phyloP scores from a whole-genome alignment of 2,797 vertebrate genomes.

The Fistularia tabacaria region DNA sequence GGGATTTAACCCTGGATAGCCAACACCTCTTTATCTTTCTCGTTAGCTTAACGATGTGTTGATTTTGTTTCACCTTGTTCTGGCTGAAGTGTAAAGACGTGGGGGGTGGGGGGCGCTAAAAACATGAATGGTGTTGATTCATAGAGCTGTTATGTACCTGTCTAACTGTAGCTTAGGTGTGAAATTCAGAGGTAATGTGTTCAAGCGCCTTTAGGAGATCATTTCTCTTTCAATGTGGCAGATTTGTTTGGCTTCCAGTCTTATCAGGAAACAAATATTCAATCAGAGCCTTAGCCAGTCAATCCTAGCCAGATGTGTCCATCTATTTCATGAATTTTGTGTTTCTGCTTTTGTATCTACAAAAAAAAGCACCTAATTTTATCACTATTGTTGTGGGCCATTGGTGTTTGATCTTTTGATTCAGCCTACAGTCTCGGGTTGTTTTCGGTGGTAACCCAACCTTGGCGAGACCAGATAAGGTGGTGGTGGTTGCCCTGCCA shows the following conservation, averaged over 20 bases:
- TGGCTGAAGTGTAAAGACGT: slow-evolving; percentile 5
- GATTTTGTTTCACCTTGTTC: neutral
- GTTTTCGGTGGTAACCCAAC: slow-evolving; percentile 62
- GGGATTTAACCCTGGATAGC: slow-evolving; percentile 29
- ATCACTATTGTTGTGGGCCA: neutral
- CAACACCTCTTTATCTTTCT: slow-evolving; percentile 25
- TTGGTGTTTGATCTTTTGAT: slow-evolving; percentile 51
- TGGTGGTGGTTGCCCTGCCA: slow-evolving; percentile 73
- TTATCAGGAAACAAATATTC: neutral
- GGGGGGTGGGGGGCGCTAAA: neutral
- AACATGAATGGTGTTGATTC: neutral
- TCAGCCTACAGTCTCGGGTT: slow-evolving; percentile 18
- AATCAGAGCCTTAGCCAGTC: neutral
- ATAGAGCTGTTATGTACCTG: slow-evolving; percentile 11
- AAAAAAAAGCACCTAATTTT: neutral
- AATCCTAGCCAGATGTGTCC: neutral
- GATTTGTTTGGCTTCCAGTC: neutral
- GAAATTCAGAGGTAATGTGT: slow-evolving; percentile 27
- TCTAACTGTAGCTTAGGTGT: slow-evolving; percentile 31
- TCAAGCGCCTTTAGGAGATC: neutral
- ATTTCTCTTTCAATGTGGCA: neutral
- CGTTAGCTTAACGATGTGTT: neutral
- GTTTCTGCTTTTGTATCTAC: neutral
- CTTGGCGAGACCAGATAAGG: slow-evolving; percentile 61
- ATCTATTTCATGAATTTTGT: neutral